Base-by-base conservation (phyloP, 2,888 invertebrate species). In the Microplitis manilae region DNA sequence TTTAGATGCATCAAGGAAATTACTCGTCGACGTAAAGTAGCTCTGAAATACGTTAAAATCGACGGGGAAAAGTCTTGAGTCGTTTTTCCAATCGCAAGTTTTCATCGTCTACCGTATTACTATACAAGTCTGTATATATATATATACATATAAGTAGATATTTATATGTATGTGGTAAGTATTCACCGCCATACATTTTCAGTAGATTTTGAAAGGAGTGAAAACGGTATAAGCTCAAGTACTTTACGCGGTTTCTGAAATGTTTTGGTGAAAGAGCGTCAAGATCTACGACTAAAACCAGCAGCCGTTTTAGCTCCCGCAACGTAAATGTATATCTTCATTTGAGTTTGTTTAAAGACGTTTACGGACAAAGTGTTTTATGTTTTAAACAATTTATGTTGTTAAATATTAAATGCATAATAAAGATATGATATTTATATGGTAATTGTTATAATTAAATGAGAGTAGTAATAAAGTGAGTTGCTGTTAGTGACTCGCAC, bases 1-100 rank as follows among this genome's bases (percentile, higher is more conserved):
- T 64, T 62, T 73, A 64, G 60, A 78, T 79, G 77, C 80, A 79
- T 80, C 77, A 73, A 68, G 73, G 65, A 81, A 75, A 80, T 77
- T 77, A 73, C 72, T 72, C 68, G 59, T 60, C 62, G 30, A 30
- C 60, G 50, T 61, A 68, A 73, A 7, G 39, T 68, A 71, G 60
- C 76, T 78, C 61, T 67, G 61, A 64, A 64, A 41, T n/a, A 41
- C 7, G 38, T n/a, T 1, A 41, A 68, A 40, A 62, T 72, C 62
- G 17, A 62, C 17, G 41, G n/a, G 15, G 15, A 79, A 78, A 77
- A 50, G 74, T 74, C 68, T 75, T 40, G 65, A 76, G 68, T 62
- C 73, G 65, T 75, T 79, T 77, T 74, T 77, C 76, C 76, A 73
- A 80, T 65, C 65, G 30, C 65, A 30, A 65, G 65, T 38, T 65